Percentiles rank a stretch among this genome's conserved stretches.
These are phyloP conservation scores for Anthoscopus minutus DNA, from an alignment of 2,113 vertebrate genomes.

Conservation along the genomic window DNA sequence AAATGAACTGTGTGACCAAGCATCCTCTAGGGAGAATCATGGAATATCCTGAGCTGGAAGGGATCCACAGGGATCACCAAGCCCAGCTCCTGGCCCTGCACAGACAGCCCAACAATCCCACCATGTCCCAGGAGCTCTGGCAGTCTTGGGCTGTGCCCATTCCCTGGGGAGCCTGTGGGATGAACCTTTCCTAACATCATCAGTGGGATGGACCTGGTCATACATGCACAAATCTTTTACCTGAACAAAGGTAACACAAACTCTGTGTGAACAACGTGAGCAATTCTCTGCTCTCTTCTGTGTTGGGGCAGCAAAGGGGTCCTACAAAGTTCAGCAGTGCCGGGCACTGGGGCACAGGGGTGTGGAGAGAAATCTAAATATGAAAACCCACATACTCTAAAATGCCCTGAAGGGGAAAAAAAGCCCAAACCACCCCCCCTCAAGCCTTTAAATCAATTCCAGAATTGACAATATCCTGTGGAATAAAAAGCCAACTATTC, in stretches of 20 bases:
- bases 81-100: not conserved
- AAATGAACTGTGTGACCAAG: not conserved
- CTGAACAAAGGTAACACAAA: not conserved
- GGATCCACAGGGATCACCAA: not conserved
- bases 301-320: not conserved
- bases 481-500: not conserved
- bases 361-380: not conserved
- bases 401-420: not conserved
- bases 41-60: not conserved
- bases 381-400: not conserved
- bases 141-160: not conserved
- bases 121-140: not conserved
- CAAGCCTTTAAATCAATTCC: not conserved
- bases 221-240: not conserved
- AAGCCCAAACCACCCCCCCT: rapidly evolving
- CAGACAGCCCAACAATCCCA: not conserved
- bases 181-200: not conserved
- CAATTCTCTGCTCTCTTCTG: not conserved
- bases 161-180: not conserved
- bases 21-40: not conserved
- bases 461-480: not conserved
- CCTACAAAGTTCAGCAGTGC: not conserved
- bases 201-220: not conserved
- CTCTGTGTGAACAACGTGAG: no score
- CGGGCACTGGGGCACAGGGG: not conserved